Percentiles rank a stretch among this genome's conserved stretches.
Conservation (phyloP, 92 coral and sea anemone genomes). For the Blastomussa wellsi region DNA sequence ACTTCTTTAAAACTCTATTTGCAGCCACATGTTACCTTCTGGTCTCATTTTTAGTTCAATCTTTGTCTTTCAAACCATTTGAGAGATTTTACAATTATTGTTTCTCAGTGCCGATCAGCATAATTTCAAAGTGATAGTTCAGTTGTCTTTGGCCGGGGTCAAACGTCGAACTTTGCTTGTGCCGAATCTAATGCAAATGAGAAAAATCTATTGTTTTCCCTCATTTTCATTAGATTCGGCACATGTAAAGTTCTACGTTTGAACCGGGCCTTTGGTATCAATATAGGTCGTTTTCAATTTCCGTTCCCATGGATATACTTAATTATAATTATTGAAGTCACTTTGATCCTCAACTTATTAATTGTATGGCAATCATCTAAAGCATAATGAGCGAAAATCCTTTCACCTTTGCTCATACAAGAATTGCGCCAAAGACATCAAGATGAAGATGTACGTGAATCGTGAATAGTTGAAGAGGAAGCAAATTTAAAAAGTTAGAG, state of each 20-base stretch:
- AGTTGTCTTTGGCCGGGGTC: neutral
- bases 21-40: neutral
- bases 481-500: too few species aligned
- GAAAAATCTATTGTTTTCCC: too few species aligned
- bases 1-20: neutral
- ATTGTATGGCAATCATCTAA: neutral
- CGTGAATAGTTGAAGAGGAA: too few species aligned
- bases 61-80: too few species aligned
- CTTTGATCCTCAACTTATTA: neutral
- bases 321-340: neutral
- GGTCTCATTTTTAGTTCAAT: neutral
- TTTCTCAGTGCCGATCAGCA: neutral
- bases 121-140: neutral
- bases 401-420: too few species aligned
- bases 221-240: too few species aligned
- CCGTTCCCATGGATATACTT: neutral
- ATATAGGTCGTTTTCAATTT: neutral
- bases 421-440: too few species aligned
- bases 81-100: neutral
- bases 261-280: neutral
- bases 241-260: too few species aligned
- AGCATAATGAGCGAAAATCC: neutral
- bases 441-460: too few species aligned
- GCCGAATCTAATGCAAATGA: too few species aligned
- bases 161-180: too few species aligned